A percentile compares a stretch with the other conserved stretches of the same genome.
Conservation (phyloP, 2,113 vertebrate species). For the Xiphorhynchus elegans region DNA sequence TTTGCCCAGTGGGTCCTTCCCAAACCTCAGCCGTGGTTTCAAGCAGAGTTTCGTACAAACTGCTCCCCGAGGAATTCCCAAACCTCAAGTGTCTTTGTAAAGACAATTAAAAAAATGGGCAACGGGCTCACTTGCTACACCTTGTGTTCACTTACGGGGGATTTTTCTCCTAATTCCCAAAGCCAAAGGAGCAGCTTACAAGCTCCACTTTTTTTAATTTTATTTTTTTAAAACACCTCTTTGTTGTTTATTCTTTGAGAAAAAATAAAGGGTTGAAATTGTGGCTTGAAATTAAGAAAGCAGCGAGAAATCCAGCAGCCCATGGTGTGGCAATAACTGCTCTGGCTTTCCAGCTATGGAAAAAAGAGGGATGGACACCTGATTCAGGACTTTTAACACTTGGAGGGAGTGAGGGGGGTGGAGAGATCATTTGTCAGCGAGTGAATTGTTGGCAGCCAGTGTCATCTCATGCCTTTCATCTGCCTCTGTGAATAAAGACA, state of each 20-base stretch:
- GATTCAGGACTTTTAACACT: neutral
- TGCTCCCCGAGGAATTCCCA: neutral
- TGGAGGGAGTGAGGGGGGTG: neutral
- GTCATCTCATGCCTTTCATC: neutral
- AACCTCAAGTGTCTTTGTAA: neutral
- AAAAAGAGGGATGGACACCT: neutral
- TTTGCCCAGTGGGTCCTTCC: neutral
- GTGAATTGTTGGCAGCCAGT: neutral
- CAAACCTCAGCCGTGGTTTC: neutral
- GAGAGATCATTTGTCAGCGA: neutral
- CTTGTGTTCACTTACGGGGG: neutral
- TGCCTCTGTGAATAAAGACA: neutral
- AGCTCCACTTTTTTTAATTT: neutral
- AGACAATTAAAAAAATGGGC: neutral
- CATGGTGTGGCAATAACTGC: accelerated
- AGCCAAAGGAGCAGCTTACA: neutral
- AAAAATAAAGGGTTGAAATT: neutral
- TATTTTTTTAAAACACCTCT: neutral
- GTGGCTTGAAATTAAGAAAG: neutral
- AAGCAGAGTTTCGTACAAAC: neutral
- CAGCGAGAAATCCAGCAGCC: neutral
- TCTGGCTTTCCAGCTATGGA: neutral
- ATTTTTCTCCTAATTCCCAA: neutral
- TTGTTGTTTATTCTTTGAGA: neutral
- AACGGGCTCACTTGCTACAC: neutral